A percentile compares a stretch with the other conserved stretches of the same genome.
Evolutionary conservation across 92 coral and sea anemone genomes (phyloP).

Genomic region (Phenganax marumi): DNA sequence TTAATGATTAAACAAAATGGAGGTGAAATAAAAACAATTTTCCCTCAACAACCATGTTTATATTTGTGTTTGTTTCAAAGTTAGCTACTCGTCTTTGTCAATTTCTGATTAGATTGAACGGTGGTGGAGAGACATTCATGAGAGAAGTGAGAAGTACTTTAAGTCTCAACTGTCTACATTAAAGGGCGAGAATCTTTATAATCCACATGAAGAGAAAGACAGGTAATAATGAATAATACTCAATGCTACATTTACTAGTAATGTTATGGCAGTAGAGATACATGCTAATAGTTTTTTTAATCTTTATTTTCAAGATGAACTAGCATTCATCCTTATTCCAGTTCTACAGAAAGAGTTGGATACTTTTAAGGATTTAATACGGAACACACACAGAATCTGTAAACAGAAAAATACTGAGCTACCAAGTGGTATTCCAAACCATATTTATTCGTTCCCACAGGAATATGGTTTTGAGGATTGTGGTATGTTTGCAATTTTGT

Average conservation of each 20-base stretch:
- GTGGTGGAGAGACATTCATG: constrained; percentile 25
- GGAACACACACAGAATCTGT: not conserved
- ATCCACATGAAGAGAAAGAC: constrained; percentile 17
- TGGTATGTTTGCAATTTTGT: no score
- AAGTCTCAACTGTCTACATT: not conserved
- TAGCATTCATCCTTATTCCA: constrained; percentile 18
- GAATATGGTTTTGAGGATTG: constrained; percentile 22
- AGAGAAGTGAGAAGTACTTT: constrained; percentile 14
- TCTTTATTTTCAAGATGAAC: not conserved
- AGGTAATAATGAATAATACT: not conserved
- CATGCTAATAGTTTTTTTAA: not conserved
- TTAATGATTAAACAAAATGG: no score
- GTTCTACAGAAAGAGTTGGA: constrained; percentile 13
- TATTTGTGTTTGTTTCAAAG: no score
- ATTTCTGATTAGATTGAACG: constrained; percentile 5
- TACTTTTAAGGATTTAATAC: not conserved
- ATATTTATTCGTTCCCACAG: constrained; percentile 9
- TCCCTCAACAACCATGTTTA: no score
- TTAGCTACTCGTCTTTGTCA: no score
- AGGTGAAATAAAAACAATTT: no score
- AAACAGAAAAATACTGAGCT: not conserved
- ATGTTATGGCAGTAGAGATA: no score
- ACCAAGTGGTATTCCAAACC: constrained; percentile 13
- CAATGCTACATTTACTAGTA: not conserved
- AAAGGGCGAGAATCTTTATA: not conserved